Evolutionary conservation across 2,797 vertebrate species (phyloP), one percentile per base, ranked within the genome.

Genomic region (Pitangus sulphuratus): DNA sequence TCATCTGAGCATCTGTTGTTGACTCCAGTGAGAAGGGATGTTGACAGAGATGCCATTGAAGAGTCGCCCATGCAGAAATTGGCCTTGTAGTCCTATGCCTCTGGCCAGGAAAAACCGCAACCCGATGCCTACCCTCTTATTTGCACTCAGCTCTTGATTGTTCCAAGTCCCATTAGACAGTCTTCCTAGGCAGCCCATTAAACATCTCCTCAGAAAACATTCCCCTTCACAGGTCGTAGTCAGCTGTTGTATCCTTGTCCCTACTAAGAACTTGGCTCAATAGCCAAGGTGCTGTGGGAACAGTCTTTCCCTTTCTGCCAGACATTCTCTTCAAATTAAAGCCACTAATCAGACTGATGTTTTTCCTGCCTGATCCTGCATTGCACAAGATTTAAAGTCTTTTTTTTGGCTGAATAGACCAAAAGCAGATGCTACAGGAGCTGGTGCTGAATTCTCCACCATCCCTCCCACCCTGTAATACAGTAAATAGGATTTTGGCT

Each of bases 241-340:
- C 42, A 42, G 30, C 53, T 72, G 37, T 33, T 56, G 28, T 40
- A n/a, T 68, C 31, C 12, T 78, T 64, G 22, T 75, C 35, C 26
- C 16, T 71, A 0, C 75, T 81, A 58, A 92, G 77, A 79, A 82
- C 33, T 84, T 88, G 53, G 69, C 60, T 77, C 15, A 68, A n/a
- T 9, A 75, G 51, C 28, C 37, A 68, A 51, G 42, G 77, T 87
- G 57, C 84, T 90, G 16, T 65, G 65, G 57, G 57, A 90, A 12
- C 37, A 71, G 53, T 53, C 18, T 56, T 69, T 37, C 30, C 19
- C 40, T 50, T 90, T 78, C 44, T 92, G 48, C 70, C 62, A 89
- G 16, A 30, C 24, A 31, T 87, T 93, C 33, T 84, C 66, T 45
- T 93, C 12, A 64, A 70, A 89, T 93, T 90, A 83, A 85, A 96